Percentiles rank a stretch among this genome's conserved stretches.
phyloP scores from a whole-genome alignment of 1,140 invertebrate genomes.

The Drosophila sturtevanti region DNA sequence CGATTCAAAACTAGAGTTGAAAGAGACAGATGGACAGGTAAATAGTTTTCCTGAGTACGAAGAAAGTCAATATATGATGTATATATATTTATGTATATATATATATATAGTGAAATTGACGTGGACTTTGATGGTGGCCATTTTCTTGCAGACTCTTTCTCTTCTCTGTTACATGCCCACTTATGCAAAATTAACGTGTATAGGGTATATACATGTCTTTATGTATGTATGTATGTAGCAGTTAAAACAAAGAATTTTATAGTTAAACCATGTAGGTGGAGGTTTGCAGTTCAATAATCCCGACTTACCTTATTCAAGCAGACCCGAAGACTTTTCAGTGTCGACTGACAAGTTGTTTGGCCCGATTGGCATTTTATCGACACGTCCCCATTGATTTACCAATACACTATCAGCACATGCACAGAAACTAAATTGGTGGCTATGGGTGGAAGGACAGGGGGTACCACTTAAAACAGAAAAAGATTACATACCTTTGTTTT shows the following conservation, averaged over 20 bases:
- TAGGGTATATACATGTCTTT: no score
- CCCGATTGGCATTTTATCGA: constrained; percentile 54
- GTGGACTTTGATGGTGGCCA: no score
- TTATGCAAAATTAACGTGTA: no score
- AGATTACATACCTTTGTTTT: constrained; percentile 71
- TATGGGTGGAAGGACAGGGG: not conserved
- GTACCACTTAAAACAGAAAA: constrained; percentile 9
- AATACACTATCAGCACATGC: constrained; percentile 8
- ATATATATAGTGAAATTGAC: not conserved
- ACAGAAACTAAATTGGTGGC: not conserved
- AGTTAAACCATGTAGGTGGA: not conserved
- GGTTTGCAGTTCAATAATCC: not conserved
- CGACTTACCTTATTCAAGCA: constrained; percentile 20
- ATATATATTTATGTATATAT: not conserved
- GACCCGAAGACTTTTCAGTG: constrained; percentile 23
- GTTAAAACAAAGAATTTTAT: not conserved
- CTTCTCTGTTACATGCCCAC: no score
- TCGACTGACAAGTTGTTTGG: constrained; percentile 52
- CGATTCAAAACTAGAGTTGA: no score
- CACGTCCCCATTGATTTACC: constrained; percentile 49
- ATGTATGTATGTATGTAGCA: no score
- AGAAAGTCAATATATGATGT: no score
- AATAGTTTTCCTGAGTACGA: no score
- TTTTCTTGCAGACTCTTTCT: no score
- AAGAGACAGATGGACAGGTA: no score